A percentile compares a stretch with the other conserved stretches of the same genome.
Evolutionary conservation across 2,113 vertebrate genomes (phyloP).

Genomic region (Panthera leo): DNA sequence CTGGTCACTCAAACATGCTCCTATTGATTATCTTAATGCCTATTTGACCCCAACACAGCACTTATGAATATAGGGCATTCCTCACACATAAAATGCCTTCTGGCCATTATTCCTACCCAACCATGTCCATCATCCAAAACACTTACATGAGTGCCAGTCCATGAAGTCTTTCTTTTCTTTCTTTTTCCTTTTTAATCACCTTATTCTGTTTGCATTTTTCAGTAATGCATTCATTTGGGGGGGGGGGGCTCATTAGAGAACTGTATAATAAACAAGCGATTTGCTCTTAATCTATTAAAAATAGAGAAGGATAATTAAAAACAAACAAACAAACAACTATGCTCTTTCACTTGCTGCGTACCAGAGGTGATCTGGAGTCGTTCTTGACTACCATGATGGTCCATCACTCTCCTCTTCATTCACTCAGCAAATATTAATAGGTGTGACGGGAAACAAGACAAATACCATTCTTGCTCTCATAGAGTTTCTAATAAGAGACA

Average conservation of each 20-base stretch:
- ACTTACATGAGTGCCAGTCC: neutral
- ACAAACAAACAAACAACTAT: neutral
- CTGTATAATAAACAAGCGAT: neutral
- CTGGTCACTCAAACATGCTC: neutral
- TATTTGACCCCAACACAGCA: neutral
- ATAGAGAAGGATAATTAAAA: neutral
- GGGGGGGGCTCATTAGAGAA: neutral
- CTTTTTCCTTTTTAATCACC: neutral
- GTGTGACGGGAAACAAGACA: neutral
- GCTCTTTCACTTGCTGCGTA: neutral
- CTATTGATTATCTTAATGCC: neutral
- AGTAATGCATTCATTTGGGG: neutral
- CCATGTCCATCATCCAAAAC: neutral
- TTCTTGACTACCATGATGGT: slow-evolving; percentile 4
- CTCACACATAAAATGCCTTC: neutral
- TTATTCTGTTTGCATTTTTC: neutral
- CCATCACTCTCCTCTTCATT: neutral
- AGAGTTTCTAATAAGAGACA: slow-evolving; percentile 20
- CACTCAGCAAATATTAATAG: neutral
- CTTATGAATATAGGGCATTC: neutral
- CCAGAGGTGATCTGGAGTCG: neutral
- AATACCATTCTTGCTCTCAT: neutral
- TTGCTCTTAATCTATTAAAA: neutral
- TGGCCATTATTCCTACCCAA: neutral
- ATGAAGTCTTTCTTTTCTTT: neutral